Base-by-base conservation (phyloP, 2,113 vertebrate genomes). In the Calonectris borealis region DNA sequence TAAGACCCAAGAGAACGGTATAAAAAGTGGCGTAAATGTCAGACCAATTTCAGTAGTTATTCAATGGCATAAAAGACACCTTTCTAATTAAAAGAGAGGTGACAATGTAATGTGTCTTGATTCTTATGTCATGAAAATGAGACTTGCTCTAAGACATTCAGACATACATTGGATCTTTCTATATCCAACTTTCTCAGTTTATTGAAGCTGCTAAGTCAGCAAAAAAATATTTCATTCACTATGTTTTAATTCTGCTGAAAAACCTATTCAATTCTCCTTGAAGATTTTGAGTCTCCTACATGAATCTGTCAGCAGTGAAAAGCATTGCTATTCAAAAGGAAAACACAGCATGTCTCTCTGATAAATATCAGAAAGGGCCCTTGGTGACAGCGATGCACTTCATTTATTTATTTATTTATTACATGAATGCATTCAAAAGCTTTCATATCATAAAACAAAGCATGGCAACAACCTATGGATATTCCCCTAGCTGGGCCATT, bases 331-430 rank as follows among this genome's bases (percentile, higher is more conserved):
- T 90, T 94, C 83, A 76, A 83, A 93, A 79, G 57, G 65, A 94
- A 95, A 94, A 76, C 49, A 46, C 11, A 54, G 16, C 17, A n/a
- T 36, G 32, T 69, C 60, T 65, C 52, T 83, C 61, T 94, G 77
- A 91, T 65, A 95, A 92, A 94, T 95, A 94, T 66, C 91, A 93
- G 61, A 88, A 96, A 94, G 84, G 25, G 49, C 70, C 44, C 54
- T 72, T 54, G 46, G 54, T 94, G 91, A 91, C 86, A 94, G 27
- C 72, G 70, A 91, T 85, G 54, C 38, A 42, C 71, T 89, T 86
- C 11, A 82, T 75, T 78, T 81, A 62, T 49, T 46, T 66, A 46
- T 61, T 79, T 80, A 79, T 91, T 96, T 88, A 75, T 88, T 78
- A 76, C 27, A 64, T 14, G 7, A 61, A 91, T 61, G 66, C 49